Conservation (phyloP, 37 sponge, comb jelly and placozoan genomes). For the Amphimedon queenslandica region DNA sequence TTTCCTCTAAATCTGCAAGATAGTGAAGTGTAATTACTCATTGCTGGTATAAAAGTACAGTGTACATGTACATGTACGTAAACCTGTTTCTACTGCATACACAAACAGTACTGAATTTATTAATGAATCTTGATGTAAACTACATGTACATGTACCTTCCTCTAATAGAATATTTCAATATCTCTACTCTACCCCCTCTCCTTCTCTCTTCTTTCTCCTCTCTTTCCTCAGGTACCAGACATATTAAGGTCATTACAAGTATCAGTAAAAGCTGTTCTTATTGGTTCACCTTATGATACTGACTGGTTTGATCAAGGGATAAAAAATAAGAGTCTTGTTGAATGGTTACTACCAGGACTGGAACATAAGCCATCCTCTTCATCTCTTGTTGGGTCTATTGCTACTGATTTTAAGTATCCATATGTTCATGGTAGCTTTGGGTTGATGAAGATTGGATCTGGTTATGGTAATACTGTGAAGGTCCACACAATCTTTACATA, state of each 20-base stretch:
- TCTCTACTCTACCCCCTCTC: too few species aligned
- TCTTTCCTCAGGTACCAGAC: conserved; percentile 73
- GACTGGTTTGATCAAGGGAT: conserved; percentile 67
- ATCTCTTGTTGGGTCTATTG: conserved; percentile 6
- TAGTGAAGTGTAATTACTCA: too few species aligned
- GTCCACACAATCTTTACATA: conserved; percentile 6
- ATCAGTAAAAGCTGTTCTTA: conserved; percentile 70
- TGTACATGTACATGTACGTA: too few species aligned
- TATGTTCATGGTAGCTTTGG: conserved; percentile 64
- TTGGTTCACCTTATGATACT: conserved; percentile 28
- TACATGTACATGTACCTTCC: too few species aligned
- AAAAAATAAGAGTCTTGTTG: conserved; percentile 24
- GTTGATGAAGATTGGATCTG: conserved; percentile 69
- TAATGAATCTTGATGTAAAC: too few species aligned
- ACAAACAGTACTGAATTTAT: too few species aligned
- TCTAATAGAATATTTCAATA: too few species aligned
- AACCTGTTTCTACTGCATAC: too few species aligned
- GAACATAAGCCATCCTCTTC: too few species aligned
- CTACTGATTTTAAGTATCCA: conserved; percentile 61
- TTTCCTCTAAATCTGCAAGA: too few species aligned
- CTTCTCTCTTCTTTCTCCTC: too few species aligned
- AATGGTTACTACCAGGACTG: conserved; percentile 25
- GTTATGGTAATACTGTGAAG: conserved; percentile 71
- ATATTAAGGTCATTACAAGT: conserved; percentile 54
- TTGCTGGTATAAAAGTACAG: too few species aligned